A percentile compares a stretch with the other conserved stretches of the same genome.
These are phyloP conservation scores for Lepidurus packardi DNA, from an alignment of 1,140 invertebrate genomes.

Conservation along the genomic window DNA sequence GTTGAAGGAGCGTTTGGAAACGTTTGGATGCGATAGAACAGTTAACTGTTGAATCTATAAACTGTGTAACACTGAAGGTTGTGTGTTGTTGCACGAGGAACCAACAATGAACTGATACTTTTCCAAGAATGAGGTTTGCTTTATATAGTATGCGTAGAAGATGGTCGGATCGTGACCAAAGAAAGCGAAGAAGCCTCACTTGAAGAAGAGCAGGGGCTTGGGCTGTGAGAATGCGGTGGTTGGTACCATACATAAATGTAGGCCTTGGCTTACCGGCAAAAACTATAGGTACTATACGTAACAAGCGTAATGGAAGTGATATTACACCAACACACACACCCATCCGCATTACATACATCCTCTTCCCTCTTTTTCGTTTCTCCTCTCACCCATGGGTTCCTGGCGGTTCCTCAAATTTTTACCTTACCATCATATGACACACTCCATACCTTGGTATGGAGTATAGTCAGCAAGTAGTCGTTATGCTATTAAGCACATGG, in stretches of 20 bases:
- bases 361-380: neutral
- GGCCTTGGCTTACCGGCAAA: neutral
- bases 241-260: neutral
- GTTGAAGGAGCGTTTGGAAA: no score
- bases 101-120: neutral
- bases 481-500: neutral
- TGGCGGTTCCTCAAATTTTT: neutral
- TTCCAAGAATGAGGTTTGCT: neutral
- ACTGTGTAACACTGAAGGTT: neutral
- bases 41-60: neutral
- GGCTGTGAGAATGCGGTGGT: slow-evolving; percentile 7
- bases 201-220: neutral
- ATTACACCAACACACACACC: neutral
- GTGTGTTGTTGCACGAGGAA: neutral
- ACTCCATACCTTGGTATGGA: neutral
- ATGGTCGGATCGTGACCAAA: slow-evolving; percentile 21
- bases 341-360: neutral
- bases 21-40: neutral
- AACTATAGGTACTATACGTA: neutral
- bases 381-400: neutral
- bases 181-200: slow-evolving; percentile 9
- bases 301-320: neutral
- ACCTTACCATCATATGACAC: neutral
- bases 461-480: neutral
- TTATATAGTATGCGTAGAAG: neutral